Evolutionary conservation across 2,797 vertebrate species (phyloP), one percentile per base, ranked within the genome.

Genomic region (Crax fasciolata): DNA sequence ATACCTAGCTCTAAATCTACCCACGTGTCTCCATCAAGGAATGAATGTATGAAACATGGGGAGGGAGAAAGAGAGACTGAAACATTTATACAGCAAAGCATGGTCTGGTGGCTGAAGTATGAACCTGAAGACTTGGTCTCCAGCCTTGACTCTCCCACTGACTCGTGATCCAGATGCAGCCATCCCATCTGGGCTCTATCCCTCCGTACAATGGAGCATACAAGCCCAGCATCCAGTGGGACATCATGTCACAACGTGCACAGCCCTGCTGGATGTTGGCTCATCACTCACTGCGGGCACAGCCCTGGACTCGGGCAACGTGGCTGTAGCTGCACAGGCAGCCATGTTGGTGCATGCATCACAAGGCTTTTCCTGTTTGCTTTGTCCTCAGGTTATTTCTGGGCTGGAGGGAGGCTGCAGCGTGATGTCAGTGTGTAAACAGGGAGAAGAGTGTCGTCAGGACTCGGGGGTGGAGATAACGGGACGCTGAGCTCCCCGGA

Each of bases 361-460:
- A 89, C 4, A 7, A 61, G 32, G 46, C 51, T 72, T 83, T 95
- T 95, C 93, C 93, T 93, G 90, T 98, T 97, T 97, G 96, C 94
- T 90, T 97, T 96, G 89, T 96, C 94, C 94, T 83, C 59, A 32
- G 88, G 94, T 95, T 97, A 93, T 97, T 97, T 94, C 96, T 91
- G 91, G 77, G 89, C 89, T 66, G 52, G 90, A 94, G 93, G 82
- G 95, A 96, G 94, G 76, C 87, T 88, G 63, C 62, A 25, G 92
- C 8, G 80, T 98, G 98, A 98, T 98, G 97, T 98, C 98, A 98
- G 97, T 98, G 90, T 98, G 95, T 97, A 98, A 98, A 98, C 97
- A 98, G 87, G 94, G 97, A 96, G 96, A 87, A 96, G 90, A 96
- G 96, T 87, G 95, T 38, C 76, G 92, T 96, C 92, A 94, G 94